A percentile compares a stretch with the other conserved stretches of the same genome.
These are phyloP conservation scores for Chaetorhynchus papuensis DNA, from an alignment of 2,113 vertebrate species.

Conservation along the genomic window DNA sequence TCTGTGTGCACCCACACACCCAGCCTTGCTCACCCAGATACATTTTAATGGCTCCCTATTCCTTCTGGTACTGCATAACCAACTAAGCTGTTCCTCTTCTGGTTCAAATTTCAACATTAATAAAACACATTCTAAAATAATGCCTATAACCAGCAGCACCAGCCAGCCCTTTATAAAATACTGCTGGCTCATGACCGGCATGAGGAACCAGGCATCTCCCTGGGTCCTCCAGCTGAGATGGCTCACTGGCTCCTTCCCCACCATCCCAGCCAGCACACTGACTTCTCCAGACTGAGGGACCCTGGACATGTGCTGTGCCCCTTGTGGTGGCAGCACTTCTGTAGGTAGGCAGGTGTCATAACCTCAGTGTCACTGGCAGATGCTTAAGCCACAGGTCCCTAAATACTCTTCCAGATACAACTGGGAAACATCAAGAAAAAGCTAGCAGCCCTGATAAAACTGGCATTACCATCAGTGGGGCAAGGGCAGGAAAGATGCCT, in stretches of 20 bases:
- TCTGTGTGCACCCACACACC: accelerated
- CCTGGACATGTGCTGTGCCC: accelerated
- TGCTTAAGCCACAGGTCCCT: neutral
- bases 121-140: neutral
- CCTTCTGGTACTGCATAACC: neutral
- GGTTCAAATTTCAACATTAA: neutral
- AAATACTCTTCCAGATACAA: neutral
- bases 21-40: neutral
- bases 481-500: neutral
- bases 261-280: neutral
- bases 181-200: neutral
- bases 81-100: neutral
- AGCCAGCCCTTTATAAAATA: neutral
- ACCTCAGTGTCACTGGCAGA: neutral
- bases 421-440: neutral
- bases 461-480: neutral
- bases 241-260: neutral
- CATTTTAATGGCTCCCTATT: conserved; percentile 8
- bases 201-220: neutral
- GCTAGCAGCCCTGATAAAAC: neutral
- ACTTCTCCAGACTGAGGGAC: neutral
- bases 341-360: neutral
- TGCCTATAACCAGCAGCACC: neutral
- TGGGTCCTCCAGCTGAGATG: accelerated
- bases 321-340: neutral